Base-by-base conservation (phyloP, 2,113 vertebrate species). In the Xenus cinereus region DNA sequence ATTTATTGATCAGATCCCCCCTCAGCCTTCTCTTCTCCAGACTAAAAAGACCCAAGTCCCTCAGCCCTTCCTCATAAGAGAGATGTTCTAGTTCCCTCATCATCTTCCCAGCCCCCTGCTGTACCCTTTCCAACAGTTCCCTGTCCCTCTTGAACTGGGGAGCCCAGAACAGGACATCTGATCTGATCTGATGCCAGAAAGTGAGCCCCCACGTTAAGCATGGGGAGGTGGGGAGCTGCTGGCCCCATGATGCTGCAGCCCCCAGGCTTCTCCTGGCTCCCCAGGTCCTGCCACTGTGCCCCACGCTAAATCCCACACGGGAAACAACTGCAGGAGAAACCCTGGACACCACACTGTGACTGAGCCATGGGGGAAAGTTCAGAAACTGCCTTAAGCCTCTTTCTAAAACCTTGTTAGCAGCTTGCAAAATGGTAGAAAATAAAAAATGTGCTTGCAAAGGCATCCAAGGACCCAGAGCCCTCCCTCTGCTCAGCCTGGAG, bases 291-390 rank as follows among this genome's bases (percentile, higher is more conserved):
- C 33, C 46, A 12, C n/a, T 35, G 32, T 22, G 10, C 17, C 9
- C 2, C 1, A 8, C 21, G 14, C 30, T 32, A 51, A 64, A 68
- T 45, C 57, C 75, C 45, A 28, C 0, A 1, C 0, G 4, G 33
- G 60, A 28, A 78, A 39, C 21, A 12, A 30, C 68, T 13, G 33
- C 63, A 73, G 75, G n/a, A 39, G 17, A 27, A 35, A 32, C 27
- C 9, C 33, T 0, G 2, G 26, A 1, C 30, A 8, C 4, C 2
- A 5, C 0, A 2, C 43, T 46, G 41, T 41, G 71, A 28, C 62
- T 46, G 63, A 86, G 45, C 16, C 48, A 1, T 1, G 4, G 81
- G 35, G 19, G 45, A 7, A 57, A 73, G 71, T 7, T 66, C 71
- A 73, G 59, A 39, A 86, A 4, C 21, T 20, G 50, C 54, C 63